Percentiles rank a stretch among this genome's conserved stretches.
Evolutionary conservation across 2,797 vertebrate species (phyloP).

Genomic region (Liasis olivaceus): DNA sequence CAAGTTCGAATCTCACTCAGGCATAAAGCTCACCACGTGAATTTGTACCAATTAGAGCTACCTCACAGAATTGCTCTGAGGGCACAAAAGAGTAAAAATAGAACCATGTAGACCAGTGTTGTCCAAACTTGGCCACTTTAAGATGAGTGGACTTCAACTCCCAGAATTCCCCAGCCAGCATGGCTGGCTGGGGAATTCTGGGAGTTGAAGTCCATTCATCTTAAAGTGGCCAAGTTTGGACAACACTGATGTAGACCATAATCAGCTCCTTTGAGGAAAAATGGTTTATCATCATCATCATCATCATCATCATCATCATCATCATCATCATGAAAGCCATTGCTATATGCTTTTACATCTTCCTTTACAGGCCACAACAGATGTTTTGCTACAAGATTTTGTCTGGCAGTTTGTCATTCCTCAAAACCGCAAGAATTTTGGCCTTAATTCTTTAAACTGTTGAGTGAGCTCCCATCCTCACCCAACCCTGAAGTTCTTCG

Average conservation of each 20-base stretch:
- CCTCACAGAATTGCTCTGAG: neutral
- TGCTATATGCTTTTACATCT: neutral
- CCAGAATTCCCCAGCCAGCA: too few species aligned
- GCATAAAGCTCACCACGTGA: neutral
- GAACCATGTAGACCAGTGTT: too few species aligned
- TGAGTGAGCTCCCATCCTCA: neutral
- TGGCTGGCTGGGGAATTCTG: too few species aligned
- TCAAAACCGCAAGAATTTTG: neutral
- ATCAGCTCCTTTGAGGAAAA: neutral
- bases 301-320: too few species aligned
- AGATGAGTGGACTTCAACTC: too few species aligned
- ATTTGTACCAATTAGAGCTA: neutral
- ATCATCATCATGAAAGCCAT: neutral
- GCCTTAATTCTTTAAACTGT: neutral
- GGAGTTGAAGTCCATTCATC: too few species aligned
- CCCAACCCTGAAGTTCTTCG: neutral
- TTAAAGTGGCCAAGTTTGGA: too few species aligned
- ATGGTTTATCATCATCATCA: neutral
- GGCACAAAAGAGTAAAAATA: neutral
- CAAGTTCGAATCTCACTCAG: neutral
- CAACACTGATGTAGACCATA: too few species aligned
- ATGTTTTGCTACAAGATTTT: slow-evolving; percentile 7
- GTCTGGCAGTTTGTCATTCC: neutral
- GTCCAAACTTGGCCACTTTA: too few species aligned
- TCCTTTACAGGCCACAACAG: neutral